These are phyloP conservation scores for Pseudomugil gertrudae DNA, from an alignment of 2,797 vertebrate species.

Conservation along the genomic window DNA sequence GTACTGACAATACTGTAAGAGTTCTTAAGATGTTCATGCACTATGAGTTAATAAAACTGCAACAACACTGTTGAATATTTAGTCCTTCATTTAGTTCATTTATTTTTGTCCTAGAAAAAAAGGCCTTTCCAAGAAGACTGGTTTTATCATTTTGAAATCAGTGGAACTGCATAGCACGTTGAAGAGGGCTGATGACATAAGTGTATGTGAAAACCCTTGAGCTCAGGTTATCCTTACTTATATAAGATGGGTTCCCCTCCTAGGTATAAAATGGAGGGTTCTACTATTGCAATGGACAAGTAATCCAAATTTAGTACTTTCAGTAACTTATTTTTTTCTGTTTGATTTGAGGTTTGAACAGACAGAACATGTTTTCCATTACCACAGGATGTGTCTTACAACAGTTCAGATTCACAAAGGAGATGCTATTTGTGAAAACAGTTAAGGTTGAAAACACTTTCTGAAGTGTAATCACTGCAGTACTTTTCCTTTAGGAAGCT, in stretches of 20 bases:
- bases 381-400: too few relatives aligned
- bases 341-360: too few relatives aligned
- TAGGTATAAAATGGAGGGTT: not conserved
- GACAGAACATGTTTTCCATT: too few relatives aligned
- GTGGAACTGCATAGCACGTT: not conserved
- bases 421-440: not conserved
- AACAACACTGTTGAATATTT: not conserved
- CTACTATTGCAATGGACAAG: not conserved
- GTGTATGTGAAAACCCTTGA: not conserved
- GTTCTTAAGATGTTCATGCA: conserved; percentile 22
- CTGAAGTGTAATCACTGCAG: too few relatives aligned
- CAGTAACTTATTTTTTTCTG: too few relatives aligned
- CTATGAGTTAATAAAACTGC: conserved; percentile 13
- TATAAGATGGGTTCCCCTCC: not conserved
- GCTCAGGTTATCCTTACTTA: conserved; percentile 1
- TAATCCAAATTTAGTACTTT: too few relatives aligned
- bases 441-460: too few relatives aligned
- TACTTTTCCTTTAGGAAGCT: too few relatives aligned
- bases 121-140: not conserved
- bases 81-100: not conserved
- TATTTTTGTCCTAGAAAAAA: not conserved
- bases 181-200: not conserved
- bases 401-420: not conserved
- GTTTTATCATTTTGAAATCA: not conserved
- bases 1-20: conserved; percentile 43